These are phyloP conservation scores for Phaethon lepturus DNA, from an alignment of 2,113 vertebrate species.

Conservation along the genomic window DNA sequence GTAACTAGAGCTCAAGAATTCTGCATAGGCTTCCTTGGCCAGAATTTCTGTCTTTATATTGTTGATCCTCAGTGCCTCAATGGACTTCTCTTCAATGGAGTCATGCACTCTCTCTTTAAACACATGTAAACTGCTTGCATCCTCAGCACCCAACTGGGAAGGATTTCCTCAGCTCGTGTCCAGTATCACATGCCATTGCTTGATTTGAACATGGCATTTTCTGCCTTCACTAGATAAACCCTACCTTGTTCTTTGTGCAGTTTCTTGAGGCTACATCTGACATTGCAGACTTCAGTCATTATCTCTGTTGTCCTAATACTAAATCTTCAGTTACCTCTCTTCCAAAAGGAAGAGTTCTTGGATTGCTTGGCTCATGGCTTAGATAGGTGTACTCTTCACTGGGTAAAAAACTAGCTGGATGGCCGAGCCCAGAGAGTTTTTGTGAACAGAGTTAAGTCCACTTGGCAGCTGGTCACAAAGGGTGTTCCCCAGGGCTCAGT, in stretches of 20 bases:
- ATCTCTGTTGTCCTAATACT: background rate
- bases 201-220: background rate
- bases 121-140: background rate
- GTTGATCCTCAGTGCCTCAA: background rate
- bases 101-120: background rate
- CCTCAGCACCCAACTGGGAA: background rate
- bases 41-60: background rate
- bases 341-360: background rate
- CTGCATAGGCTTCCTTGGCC: background rate
- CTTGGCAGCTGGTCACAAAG: too few relatives aligned
- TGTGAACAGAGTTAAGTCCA: too few relatives aligned
- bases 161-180: background rate
- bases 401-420: too few relatives aligned
- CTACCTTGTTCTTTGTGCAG: background rate
- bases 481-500: too few relatives aligned
- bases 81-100: background rate
- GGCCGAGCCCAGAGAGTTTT: too few relatives aligned
- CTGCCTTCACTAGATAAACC: background rate
- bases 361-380: background rate
- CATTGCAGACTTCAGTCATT: background rate
- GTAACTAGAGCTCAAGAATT: background rate
- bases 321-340: background rate
- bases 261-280: background rate
- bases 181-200: background rate
- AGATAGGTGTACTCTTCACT: too few relatives aligned